Evolutionary conservation across 2,113 vertebrate genomes (phyloP).

Genomic region (Cacatua alba): DNA sequence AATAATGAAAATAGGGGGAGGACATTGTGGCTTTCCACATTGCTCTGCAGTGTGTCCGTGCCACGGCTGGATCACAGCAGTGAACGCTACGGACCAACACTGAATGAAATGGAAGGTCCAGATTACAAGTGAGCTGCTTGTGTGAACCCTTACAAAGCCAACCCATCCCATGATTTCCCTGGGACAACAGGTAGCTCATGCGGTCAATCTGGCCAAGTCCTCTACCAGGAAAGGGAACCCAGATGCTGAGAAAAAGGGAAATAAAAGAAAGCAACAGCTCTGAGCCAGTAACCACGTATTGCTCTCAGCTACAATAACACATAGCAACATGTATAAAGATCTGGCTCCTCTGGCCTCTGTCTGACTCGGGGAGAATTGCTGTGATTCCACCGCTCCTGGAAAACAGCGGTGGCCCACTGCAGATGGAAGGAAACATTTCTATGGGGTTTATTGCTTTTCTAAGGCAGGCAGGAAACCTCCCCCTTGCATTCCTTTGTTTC

Average conservation of each 20-base stretch:
- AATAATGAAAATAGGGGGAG: not conserved
- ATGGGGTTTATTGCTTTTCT: not conserved
- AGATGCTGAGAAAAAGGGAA: not conserved
- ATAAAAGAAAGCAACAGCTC: not conserved
- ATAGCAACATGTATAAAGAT: not conserved
- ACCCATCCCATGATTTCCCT: not conserved
- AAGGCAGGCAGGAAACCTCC: not conserved
- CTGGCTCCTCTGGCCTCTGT: not conserved
- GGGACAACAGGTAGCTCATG: not conserved
- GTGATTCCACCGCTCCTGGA: not conserved
- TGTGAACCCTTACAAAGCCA: not conserved
- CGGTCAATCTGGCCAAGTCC: not conserved
- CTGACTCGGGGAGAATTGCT: not conserved
- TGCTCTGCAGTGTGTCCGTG: not conserved
- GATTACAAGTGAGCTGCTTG: accelerated
- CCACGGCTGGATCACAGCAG: not conserved
- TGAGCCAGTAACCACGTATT: not conserved
- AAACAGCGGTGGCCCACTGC: not conserved
- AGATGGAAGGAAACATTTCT: conserved; percentile 9
- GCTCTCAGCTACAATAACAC: not conserved
- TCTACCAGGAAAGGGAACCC: not conserved
- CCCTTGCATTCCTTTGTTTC: not conserved
- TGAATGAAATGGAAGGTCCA: not conserved
- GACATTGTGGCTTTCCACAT: not conserved
- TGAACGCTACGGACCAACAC: not conserved